These are phyloP conservation scores for Tenthredo mesomela DNA, from an alignment of 2,888 invertebrate species.

Conservation along the genomic window DNA sequence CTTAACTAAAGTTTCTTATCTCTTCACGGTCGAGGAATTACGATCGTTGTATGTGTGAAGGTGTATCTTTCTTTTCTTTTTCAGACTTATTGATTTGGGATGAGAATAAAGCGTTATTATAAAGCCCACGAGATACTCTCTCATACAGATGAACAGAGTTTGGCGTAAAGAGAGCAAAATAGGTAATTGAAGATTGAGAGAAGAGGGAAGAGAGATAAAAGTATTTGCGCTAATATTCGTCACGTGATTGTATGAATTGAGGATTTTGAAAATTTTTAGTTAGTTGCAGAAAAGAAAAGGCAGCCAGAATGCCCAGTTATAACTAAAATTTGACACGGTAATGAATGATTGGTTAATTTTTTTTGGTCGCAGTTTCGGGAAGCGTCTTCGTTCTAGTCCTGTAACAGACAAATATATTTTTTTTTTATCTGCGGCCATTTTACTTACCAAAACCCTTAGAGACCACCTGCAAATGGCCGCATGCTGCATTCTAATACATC, in stretches of 20 bases:
- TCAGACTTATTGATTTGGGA: not conserved
- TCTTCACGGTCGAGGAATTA: conserved; percentile 4
- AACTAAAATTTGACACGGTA: conserved; percentile 58
- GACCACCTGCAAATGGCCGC: conserved; percentile 77
- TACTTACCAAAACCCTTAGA: conserved; percentile 74
- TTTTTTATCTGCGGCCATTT: conserved; percentile 75
- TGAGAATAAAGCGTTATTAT: not conserved
- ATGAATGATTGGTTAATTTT: conserved; percentile 45
- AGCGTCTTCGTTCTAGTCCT: conserved; percentile 61
- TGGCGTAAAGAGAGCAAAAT: not conserved
- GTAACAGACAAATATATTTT: conserved; percentile 68
- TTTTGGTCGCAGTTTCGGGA: not conserved
- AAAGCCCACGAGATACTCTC: not conserved
- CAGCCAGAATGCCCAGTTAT: conserved; percentile 68
- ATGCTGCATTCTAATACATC: conserved; percentile 76
- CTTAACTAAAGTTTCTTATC: not conserved
- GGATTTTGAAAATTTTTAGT: not conserved
- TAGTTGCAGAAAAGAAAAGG: conserved; percentile 38
- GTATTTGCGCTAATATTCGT: not conserved
- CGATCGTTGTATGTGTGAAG: conserved; percentile 6
- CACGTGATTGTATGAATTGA: not conserved
- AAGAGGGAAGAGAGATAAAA: not conserved
- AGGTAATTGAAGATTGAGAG: not conserved
- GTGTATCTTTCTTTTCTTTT: not conserved
- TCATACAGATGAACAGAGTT: not conserved